Percentiles rank a stretch among this genome's conserved stretches.
Evolutionary conservation across 64 coral and sea anemone species (phyloP).

Genomic region (Montipora sp.): DNA sequence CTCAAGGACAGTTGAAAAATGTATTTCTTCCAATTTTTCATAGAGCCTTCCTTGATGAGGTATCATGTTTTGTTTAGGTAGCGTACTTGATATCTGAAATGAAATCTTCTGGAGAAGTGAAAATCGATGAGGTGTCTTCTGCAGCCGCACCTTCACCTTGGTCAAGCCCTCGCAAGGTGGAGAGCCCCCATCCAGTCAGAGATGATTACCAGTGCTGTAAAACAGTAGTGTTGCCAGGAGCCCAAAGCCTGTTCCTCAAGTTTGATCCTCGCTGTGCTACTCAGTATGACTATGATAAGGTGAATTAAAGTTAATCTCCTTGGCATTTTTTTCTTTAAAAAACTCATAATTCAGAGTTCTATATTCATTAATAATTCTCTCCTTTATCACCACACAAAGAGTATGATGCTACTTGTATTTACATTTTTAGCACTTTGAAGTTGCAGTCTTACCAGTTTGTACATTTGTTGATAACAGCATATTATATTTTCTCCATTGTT

Average conservation of each 20-base stretch:
- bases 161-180: slow-evolving; percentile 74
- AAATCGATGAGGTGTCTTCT: neutral
- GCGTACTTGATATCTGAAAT: slow-evolving; percentile 39
- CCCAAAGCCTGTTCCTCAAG: slow-evolving; percentile 73
- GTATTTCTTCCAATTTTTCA: too few relatives aligned
- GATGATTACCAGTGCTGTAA: slow-evolving; percentile 79
- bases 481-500: too few relatives aligned
- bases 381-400: too few relatives aligned
- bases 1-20: too few relatives aligned
- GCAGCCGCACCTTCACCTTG: slow-evolving; percentile 68
- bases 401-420: too few relatives aligned
- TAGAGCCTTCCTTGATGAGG: neutral
- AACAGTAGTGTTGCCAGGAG: slow-evolving; percentile 76
- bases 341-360: too few relatives aligned
- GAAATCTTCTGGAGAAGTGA: neutral
- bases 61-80: slow-evolving; percentile 2
- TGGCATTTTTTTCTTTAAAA: too few relatives aligned
- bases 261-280: slow-evolving; percentile 93
- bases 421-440: too few relatives aligned
- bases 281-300: slow-evolving; percentile 99
- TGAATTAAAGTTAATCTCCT: neutral
- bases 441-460: too few relatives aligned
- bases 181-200: slow-evolving; percentile 81
- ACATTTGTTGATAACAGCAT: neutral
- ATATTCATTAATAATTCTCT: too few relatives aligned